phyloP scores from a whole-genome alignment of 2,888 invertebrate species.

The Toxonevra muliebris region DNA sequence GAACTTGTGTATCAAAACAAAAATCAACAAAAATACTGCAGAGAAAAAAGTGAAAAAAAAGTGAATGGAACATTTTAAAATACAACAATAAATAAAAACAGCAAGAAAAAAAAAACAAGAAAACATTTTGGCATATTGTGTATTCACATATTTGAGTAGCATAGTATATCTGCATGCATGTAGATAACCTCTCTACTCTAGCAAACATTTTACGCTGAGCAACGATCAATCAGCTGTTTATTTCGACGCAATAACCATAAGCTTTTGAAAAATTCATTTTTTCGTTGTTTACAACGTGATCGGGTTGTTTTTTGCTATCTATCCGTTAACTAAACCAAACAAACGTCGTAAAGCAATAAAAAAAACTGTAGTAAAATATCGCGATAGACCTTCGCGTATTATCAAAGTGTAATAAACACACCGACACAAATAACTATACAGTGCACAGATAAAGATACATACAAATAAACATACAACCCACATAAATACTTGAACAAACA shows the following conservation, averaged over 20 bases:
- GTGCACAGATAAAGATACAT: no score
- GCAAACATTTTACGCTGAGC: neutral
- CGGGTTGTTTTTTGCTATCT: no score
- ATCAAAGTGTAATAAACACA: no score
- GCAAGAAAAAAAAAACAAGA: neutral
- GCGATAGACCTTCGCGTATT: no score
- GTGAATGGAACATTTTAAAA: neutral
- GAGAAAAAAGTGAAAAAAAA: neutral
- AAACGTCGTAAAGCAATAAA: neutral
- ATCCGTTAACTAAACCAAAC: neutral
- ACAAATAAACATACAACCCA: no score
- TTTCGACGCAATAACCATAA: neutral
- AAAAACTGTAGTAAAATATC: neutral
- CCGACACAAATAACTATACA: no score
- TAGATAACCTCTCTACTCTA: no score
- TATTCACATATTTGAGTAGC: no score
- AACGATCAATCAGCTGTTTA: neutral
- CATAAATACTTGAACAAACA: no score
- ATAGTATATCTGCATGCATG: no score
- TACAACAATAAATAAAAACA: neutral
- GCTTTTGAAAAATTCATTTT: neutral
- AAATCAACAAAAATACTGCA: neutral
- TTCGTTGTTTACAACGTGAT: neutral
- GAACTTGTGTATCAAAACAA: neutral
- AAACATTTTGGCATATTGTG: neutral